Evolutionary conservation across 2,888 invertebrate genomes (phyloP).

Genomic region (Troides helena): DNA sequence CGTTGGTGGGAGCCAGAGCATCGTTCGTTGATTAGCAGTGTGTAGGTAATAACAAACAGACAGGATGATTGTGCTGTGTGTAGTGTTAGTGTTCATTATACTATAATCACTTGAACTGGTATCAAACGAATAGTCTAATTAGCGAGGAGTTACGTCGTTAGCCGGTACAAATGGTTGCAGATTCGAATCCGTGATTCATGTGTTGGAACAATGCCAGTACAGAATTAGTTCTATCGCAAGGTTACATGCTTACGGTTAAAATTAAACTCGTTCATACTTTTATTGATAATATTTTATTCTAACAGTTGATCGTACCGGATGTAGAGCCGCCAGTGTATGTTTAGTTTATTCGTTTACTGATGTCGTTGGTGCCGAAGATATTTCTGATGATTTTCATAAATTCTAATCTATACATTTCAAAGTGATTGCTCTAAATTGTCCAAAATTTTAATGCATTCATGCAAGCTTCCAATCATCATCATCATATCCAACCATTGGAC

Average conservation of each 20-base stretch:
- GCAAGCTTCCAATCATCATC: no score
- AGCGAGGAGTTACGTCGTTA: slow-evolving; percentile 12
- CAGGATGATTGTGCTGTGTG: neutral
- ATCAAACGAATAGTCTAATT: slow-evolving; percentile 10
- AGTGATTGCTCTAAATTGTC: no score
- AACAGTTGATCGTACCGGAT: neutral
- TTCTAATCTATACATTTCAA: no score
- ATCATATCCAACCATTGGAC: no score
- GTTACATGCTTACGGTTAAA: slow-evolving; percentile 6
- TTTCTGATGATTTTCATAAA: no score
- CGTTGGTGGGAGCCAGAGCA: no score
- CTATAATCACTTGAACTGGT: neutral
- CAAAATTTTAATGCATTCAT: no score
- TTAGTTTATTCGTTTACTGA: no score
- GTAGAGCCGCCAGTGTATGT: no score
- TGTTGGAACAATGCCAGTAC: slow-evolving; percentile 22
- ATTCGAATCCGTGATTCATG: slow-evolving; percentile 18
- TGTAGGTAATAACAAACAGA: no score
- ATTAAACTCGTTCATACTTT: neutral
- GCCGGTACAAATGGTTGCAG: slow-evolving; percentile 9
- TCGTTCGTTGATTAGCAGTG: no score
- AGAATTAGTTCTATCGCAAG: slow-evolving; percentile 9
- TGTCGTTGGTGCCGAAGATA: no score
- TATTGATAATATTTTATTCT: neutral
- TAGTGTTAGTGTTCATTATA: neutral